Conservation (phyloP, 2,113 vertebrate genomes). For the Protobothrops flavoviridis region DNA sequence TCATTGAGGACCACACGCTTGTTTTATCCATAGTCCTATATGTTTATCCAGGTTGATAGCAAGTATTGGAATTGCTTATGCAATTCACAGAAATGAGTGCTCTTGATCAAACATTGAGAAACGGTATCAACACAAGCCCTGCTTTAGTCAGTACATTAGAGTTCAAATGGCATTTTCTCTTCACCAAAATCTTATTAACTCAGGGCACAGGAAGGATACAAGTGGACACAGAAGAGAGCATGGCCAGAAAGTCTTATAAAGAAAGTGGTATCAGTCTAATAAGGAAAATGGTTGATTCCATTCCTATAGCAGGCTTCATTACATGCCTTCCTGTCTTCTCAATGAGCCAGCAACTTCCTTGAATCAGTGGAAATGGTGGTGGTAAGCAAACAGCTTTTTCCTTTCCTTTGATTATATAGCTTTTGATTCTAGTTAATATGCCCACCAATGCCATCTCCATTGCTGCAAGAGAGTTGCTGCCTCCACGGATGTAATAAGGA, state of each 20-base stretch:
- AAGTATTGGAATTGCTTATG: neutral
- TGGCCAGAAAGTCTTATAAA: neutral
- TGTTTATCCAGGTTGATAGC: neutral
- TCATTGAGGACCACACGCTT: neutral
- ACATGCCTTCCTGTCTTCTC: neutral
- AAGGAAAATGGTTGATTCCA: neutral
- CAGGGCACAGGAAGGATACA: neutral
- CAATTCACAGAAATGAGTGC: neutral
- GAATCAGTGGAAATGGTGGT: neutral
- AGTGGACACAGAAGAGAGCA: neutral
- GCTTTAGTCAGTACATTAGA: neutral
- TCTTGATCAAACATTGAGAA: neutral
- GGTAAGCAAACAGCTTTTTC: neutral
- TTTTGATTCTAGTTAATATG: neutral
- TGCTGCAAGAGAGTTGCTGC: neutral
- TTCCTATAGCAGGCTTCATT: neutral
- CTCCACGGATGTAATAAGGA: neutral
- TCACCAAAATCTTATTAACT: neutral
- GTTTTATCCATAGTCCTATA: neutral
- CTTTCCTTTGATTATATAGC: neutral
- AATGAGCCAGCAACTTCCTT: neutral
- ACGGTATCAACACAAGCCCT: neutral
- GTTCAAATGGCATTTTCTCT: neutral
- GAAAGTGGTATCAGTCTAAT: neutral
- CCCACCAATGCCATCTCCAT: neutral